Base-by-base conservation (phyloP, 2,113 vertebrate genomes). In the Dendropsophus ebraccatus region DNA sequence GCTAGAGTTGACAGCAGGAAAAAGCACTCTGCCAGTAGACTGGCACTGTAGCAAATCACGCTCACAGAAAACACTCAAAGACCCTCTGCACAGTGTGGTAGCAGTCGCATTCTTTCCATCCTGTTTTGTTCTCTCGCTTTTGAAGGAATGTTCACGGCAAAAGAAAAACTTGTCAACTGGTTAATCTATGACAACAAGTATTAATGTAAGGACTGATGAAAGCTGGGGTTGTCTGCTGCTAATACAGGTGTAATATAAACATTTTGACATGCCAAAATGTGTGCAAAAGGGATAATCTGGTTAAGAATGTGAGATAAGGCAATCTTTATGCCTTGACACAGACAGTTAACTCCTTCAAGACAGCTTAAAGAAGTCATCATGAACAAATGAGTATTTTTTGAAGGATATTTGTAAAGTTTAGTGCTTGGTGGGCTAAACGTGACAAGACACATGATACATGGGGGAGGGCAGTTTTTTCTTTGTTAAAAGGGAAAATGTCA, bases 211-310 rank as follows among this genome's bases (percentile, higher is more conserved):
- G 91, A 88, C 65, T 86, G 88, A 89, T 91, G 91, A 94, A 92
- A 94, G 90, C 85, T 87, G 50, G 82, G 87, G 90, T 91, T 93
- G 91, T 92, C 87, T 91, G 77, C 69, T 85, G 87, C 65, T 92
- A 90, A 94, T 92, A 95, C 94, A 96, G 93, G 92, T 95, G 94
- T 96, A 94, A 92, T 87, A 86, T 67, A 92, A 89, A 92, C 91
- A 89, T 88, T 88, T 87, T 93, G 93, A 95, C 93, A 94, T 89
- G 90, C 70, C 88, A 89, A 91, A 92, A 89, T 90, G 85, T 78
- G 82, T 86, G 85, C 87, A 91, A 88, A 90, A 92, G 91, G 91
- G 86, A 90, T 94, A 94, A 96, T 95, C 89, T 90, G 90, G 91
- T 89, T 89, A 93, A 94, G 93, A 95, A 95, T 90, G 88, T 83